Percentiles rank a stretch among this genome's conserved stretches.
Conservation (phyloP, 2,113 vertebrate genomes). For the Megaceryle maxima region DNA sequence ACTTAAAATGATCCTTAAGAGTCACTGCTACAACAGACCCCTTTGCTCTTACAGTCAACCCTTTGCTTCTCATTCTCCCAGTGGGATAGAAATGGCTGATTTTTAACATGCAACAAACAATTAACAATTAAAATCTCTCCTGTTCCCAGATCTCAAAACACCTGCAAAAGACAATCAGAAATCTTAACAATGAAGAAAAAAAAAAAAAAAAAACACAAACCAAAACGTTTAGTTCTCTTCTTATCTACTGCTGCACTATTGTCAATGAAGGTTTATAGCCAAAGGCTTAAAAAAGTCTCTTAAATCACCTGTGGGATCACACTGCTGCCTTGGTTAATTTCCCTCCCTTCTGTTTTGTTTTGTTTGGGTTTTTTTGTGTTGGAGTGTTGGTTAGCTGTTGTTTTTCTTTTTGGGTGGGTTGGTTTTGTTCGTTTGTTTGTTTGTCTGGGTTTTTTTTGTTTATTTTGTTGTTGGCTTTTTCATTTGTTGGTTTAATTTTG, state of each 20-base stretch:
- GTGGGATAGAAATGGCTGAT: not conserved
- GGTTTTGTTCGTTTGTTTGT: too few relatives aligned
- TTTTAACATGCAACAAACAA: not conserved
- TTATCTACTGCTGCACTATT: not conserved
- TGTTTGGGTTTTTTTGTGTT: too few relatives aligned
- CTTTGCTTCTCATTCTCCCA: not conserved
- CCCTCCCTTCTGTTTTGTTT: fast-evolving
- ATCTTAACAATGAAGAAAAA: not conserved
- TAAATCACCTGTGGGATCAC: not conserved
- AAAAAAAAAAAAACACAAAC: not conserved
- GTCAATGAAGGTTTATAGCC: not conserved
- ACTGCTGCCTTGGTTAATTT: not conserved
- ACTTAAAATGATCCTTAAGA: not conserved
- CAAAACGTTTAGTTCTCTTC: not conserved
- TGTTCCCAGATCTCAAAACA: not conserved
- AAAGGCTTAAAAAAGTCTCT: not conserved
- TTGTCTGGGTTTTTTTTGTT: too few relatives aligned
- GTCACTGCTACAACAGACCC: not conserved
- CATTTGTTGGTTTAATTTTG: not conserved
- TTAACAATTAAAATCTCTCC: not conserved
- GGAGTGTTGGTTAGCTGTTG: too few relatives aligned
- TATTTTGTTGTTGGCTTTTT: too few relatives aligned
- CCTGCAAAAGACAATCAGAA: not conserved
- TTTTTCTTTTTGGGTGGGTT: too few relatives aligned
- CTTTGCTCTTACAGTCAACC: not conserved